Evolutionary conservation across 1,140 invertebrate genomes (phyloP).

Genomic region (Drosophila carrolli): DNA sequence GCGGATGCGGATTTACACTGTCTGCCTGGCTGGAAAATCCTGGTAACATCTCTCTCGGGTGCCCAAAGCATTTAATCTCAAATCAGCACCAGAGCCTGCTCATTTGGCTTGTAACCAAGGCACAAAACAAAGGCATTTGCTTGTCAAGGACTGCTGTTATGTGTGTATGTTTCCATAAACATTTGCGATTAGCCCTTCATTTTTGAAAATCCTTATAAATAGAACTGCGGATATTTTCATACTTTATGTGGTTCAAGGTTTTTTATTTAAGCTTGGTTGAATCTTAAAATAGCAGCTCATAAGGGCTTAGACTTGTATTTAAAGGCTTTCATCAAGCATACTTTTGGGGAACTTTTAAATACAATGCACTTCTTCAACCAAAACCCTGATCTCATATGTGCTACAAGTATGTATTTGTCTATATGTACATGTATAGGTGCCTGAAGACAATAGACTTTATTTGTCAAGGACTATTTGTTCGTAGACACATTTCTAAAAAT

Average conservation of each 20-base stretch:
- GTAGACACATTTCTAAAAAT: constrained; percentile 32
- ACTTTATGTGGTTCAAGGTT: not conserved
- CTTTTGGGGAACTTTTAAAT: not conserved
- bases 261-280: constrained; percentile 1
- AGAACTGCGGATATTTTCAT: not conserved
- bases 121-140: constrained; percentile 19
- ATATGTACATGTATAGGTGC: not conserved
- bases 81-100: constrained; percentile 43
- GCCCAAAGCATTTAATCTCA: constrained; percentile 26
- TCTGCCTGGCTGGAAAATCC: constrained; percentile 24
- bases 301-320: not conserved
- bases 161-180: constrained; percentile 8
- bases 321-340: too few relatives aligned
- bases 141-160: constrained; percentile 24
- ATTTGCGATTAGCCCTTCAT: constrained; percentile 26
- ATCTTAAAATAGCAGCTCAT: not conserved
- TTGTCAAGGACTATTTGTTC: constrained; percentile 21
- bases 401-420: too few relatives aligned
- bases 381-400: constrained; percentile 16
- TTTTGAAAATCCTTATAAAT: constrained; percentile 24
- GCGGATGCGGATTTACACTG: constrained; percentile 54
- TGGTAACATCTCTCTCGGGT: constrained; percentile 16
- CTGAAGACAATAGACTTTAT: constrained; percentile 17
- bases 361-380: constrained; percentile 6
- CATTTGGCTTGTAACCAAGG: constrained; percentile 49